A percentile compares a stretch with the other conserved stretches of the same genome.
phyloP scores from a whole-genome alignment of 2,113 vertebrate genomes.

The Sula dactylatra region DNA sequence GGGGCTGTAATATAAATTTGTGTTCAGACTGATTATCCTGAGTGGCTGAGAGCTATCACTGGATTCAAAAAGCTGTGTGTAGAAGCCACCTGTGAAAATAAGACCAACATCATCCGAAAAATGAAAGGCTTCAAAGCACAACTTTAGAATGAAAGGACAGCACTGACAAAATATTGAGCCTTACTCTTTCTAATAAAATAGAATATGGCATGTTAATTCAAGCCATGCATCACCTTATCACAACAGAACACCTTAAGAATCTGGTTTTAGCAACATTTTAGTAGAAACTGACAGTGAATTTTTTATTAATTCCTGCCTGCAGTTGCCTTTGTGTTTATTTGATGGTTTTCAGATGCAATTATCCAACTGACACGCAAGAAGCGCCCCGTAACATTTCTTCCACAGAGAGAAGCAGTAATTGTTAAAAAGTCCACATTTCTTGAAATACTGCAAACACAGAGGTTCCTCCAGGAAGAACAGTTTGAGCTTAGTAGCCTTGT shows the following conservation, averaged over 20 bases:
- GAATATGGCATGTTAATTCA: not conserved
- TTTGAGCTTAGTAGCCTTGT: not conserved
- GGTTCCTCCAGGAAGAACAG: not conserved
- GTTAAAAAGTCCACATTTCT: not conserved
- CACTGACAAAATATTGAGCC: not conserved
- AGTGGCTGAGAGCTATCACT: slow-evolving; percentile 59
- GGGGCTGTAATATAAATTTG: slow-evolving; percentile 91
- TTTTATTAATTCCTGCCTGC: not conserved
- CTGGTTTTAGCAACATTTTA: not conserved
- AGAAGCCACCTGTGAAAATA: slow-evolving; percentile 88
- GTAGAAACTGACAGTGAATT: not conserved
- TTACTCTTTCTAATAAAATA: not conserved
- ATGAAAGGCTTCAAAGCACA: not conserved
- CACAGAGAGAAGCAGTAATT: not conserved
- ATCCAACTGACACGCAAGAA: not conserved
- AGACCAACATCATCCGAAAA: not conserved
- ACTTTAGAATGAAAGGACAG: not conserved
- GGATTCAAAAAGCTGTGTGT: slow-evolving; percentile 83
- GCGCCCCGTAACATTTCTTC: not conserved
- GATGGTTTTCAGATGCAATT: not conserved
- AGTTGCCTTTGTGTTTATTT: not conserved
- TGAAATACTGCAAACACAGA: not conserved
- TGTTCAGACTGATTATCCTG: slow-evolving; percentile 92
- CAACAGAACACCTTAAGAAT: not conserved
- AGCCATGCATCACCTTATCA: not conserved